Conservation (phyloP, 2,888 invertebrate genomes). For the Drosophila cognata region DNA sequence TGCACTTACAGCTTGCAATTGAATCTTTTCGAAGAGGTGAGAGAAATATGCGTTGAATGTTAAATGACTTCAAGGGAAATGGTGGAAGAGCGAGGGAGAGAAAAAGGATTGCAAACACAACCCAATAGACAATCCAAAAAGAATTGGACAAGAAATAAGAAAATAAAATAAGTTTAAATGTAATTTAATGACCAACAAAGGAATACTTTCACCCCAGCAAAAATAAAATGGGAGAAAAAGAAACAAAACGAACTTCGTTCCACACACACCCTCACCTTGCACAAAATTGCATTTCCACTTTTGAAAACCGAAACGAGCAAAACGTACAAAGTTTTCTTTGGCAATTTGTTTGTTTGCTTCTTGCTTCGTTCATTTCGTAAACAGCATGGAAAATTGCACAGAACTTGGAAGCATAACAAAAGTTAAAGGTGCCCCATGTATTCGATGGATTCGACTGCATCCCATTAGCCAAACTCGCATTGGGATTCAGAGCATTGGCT, state of each 20-base stretch:
- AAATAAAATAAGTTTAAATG: constrained; percentile 49
- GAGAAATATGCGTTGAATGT: constrained; percentile 13
- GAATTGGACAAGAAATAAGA: neutral
- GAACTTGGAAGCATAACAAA: constrained; percentile 65
- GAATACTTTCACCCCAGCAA: constrained; percentile 42
- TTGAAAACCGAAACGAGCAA: constrained; percentile 32
- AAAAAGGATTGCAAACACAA: neutral
- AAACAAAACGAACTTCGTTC: constrained; percentile 2
- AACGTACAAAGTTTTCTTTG: constrained; percentile 68
- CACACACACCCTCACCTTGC: constrained; percentile 17
- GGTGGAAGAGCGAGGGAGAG: neutral
- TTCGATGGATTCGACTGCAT: constrained; percentile 53
- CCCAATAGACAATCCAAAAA: constrained; percentile 3
- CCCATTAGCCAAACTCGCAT: constrained; percentile 2
- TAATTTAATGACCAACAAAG: constrained; percentile 70
- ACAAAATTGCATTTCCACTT: constrained; percentile 42
- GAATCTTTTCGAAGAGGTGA: constrained; percentile 5
- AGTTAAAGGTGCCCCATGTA: constrained; percentile 57
- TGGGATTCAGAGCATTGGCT: neutral
- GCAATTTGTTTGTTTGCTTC: constrained; percentile 74
- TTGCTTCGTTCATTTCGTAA: constrained; percentile 69
- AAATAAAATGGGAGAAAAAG: neutral
- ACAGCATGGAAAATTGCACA: constrained; percentile 69
- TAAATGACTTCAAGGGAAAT: constrained; percentile 9
- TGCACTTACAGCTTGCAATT: constrained; percentile 11